Evolutionary conservation across 2,113 vertebrate genomes (phyloP), one percentile per base, ranked within the genome.

Genomic region (Rhodinocichla rosea): DNA sequence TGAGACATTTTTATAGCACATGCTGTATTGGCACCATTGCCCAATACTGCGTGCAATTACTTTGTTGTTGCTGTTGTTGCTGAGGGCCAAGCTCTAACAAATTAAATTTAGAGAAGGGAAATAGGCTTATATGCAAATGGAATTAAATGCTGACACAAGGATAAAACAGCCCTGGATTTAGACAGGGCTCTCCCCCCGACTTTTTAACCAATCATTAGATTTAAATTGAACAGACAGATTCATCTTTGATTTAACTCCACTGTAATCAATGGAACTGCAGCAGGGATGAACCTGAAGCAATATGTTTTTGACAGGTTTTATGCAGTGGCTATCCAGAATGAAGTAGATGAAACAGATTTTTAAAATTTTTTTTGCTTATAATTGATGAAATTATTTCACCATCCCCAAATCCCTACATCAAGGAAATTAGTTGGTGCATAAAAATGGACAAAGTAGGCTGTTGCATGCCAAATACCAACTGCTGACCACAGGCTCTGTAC

Each of bases 41-140:
- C 96, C 97, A 94, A 90, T 44, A 95, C 86, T 76, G 93, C 77
- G 92, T 95, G 97, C 97, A 95, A 96, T 96, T 97, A 97, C 90
- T 97, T 97, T 68, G 87, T 92, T 96, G 95, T 92, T 95, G 91
- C 85, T 90, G 90, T 89, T 94, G 92, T 91, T 92, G 93, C 96
- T 96, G 95, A 96, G 90, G 93, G 81, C 95, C 97, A 97, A 97
- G 96, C 81, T 92, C 94, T 87, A 96, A 91, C 94, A 96, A 98
- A 98, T 98, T 98, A 96, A 96, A 97, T 98, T 97, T 97, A 92
- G 91, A 89, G 91, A 97, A 95, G 83, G 89, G 88, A 97, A 98
- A 97, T 92, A 97, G 90, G 81, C 95, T 97, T 97, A 97, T 97
- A 98, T 98, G 97, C 95, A 98, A 98, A 98, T 97, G 88, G 97